Evolutionary conservation across 2,113 vertebrate genomes (phyloP).

Genomic region (Eurypyga helias): DNA sequence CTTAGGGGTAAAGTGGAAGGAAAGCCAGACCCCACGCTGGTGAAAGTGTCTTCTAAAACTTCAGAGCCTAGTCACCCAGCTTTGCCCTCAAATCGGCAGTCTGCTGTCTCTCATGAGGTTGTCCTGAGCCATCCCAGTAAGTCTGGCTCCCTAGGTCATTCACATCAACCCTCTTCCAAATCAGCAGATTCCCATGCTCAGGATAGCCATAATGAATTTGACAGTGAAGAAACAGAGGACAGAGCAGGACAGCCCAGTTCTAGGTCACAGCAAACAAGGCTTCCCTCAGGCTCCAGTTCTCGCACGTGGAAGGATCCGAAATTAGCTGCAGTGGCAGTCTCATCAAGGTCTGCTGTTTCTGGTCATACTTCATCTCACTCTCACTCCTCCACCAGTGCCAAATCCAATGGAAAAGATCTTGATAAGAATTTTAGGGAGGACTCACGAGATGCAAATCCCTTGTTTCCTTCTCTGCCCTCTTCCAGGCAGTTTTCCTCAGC

Average conservation of each 20-base stretch:
- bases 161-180: slow-evolving; percentile 23
- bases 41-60: slow-evolving; percentile 53
- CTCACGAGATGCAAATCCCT: slow-evolving; percentile 29
- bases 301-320: not conserved
- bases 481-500: slow-evolving; percentile 62
- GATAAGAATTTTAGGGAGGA: not conserved
- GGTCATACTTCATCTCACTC: slow-evolving; percentile 9
- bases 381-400: not conserved
- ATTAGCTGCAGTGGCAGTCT: not conserved
- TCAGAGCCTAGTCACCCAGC: not conserved
- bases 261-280: not conserved
- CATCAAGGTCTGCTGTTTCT: not conserved
- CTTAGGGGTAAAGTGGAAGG: not conserved
- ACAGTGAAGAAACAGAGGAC: slow-evolving; percentile 22
- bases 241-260: slow-evolving; percentile 7
- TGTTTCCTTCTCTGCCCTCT: slow-evolving; percentile 31
- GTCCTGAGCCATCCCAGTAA: not conserved
- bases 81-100: not conserved
- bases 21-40: slow-evolving; percentile 24
- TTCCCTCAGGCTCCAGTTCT: not conserved
- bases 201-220: not conserved
- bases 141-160: slow-evolving; percentile 29
- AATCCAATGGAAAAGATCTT: not conserved
- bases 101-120: not conserved
- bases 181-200: not conserved